Conservation (phyloP, 2,113 vertebrate species). For the Nettapus auritus region DNA sequence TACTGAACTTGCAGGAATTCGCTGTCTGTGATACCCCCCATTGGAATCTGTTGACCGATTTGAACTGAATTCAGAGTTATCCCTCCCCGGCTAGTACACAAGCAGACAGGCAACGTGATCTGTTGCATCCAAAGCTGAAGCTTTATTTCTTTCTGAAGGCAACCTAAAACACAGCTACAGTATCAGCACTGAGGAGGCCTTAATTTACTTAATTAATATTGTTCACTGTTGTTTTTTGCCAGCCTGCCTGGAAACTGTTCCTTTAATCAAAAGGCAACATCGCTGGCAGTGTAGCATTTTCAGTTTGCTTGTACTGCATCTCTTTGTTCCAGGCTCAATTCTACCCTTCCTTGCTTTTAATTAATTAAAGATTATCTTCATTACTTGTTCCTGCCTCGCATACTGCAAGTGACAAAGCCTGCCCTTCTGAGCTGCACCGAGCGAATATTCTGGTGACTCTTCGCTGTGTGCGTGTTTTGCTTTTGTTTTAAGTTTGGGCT, state of each 20-base stretch:
- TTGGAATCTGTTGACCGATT: too few relatives aligned
- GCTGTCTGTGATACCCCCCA: background rate
- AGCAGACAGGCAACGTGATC: too few relatives aligned
- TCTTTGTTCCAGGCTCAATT: constrained; percentile 24
- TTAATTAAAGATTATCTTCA: constrained; percentile 45
- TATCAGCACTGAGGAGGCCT: background rate
- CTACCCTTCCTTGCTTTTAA: background rate
- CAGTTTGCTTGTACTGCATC: background rate
- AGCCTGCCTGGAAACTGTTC: background rate
- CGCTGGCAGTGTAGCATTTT: background rate
- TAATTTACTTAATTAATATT: background rate
- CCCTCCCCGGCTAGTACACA: background rate
- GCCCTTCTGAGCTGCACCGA: background rate
- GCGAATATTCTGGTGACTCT: background rate
- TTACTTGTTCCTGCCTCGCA: constrained; percentile 2
- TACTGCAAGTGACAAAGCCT: background rate
- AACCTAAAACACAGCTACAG: background rate
- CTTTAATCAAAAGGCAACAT: constrained; percentile 9
- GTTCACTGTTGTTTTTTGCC: background rate
- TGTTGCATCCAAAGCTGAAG: background rate
- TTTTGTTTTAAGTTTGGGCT: background rate
- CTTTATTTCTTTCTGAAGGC: background rate
- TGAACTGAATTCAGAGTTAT: background rate
- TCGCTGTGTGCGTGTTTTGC: background rate
- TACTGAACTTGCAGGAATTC: background rate